Evolutionary conservation across 35 echinoderm and acorn worm genomes (phyloP), one percentile per base, ranked within the genome.

Genomic region (Stichopus chloronotus): DNA sequence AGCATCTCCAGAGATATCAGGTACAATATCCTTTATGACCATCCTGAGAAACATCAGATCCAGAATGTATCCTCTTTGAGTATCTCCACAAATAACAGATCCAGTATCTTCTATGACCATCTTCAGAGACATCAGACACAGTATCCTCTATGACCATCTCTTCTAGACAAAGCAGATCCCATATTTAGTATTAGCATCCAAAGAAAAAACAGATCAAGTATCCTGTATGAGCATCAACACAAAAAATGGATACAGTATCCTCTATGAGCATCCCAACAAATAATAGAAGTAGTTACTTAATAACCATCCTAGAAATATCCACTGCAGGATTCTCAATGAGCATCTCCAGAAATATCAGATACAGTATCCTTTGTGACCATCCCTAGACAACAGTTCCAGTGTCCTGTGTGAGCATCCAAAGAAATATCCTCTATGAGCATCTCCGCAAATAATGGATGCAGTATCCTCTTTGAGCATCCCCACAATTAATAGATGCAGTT

Each of bases 351-450:
- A 72, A 4, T 72, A 24, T 72, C 19, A 7, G 22, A 14, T 72
- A 20, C 6, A 72, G 17, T 65, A 2, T 65, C 61, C 61, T 65
- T 17, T 13, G 11, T 65, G 61, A 65, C 11, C 2, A n/a, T 72
- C 13, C 22, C 69, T 20, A 19, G 17, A 74, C 6, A 74, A n/a
- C 17, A 74, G 7, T 20, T 74, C 69, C 69, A 22, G 69, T 74
- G 14, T 74, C 69, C 69, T 19, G 5, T 20, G 5, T 19, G 7
- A 20, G 20, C 69, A 74, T 24, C 69, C n/a, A 5, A 16, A 5
- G 69, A 16, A 74, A 8, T 74, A 0, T 74, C 69, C 17, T 74
- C 69, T 78, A 9, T n/a, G 12, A 91, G 69, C 68, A 78, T 98
- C 96, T 17, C 94, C 95, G 25, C 30, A 43, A 43, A 43, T 43